Base-by-base conservation (phyloP, 2,113 vertebrate genomes). In the Noctilio leporinus region DNA sequence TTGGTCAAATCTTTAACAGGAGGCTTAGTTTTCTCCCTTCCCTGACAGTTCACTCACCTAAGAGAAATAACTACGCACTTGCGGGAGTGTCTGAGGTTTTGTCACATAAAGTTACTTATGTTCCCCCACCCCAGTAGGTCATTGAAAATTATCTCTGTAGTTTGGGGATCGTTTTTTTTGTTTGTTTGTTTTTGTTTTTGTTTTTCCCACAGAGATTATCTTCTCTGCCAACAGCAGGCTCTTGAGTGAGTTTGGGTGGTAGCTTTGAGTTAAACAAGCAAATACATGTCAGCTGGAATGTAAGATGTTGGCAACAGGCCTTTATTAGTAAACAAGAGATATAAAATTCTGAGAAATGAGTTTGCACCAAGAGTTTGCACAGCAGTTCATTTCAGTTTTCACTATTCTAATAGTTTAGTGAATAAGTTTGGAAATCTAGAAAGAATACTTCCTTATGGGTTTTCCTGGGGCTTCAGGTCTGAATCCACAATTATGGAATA, bases 241-340 rank as follows among this genome's bases (percentile, higher is more conserved):
- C 51, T n/a, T 19, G 47, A 70, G 40, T 93, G 40, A 51, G 22
- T 69, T 85, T 86, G 77, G 38, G 49, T 67, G 73, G 12, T 43
- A 20, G 10, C 20, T 62, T 70, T 91, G 47, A 73, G 73, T 43
- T 91, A 64, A 93, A 93, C 86, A 94, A 96, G 83, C 30, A 95
- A 95, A 91, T 76, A 73, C 59, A 53, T 53, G 85, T 89, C 19
- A 7, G 16, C 22, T 75, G 75, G 53, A 77, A 57, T 84, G 17
- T 89, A 40, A 80, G 55, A 62, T 35, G 10, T 59, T 59, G 40
- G 20, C 65, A 75, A 76, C 11, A 47, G 64, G 45, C 5, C 20
- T 90, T 95, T 70, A 51, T 72, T 91, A 80, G 72, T 72, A 88
- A 95, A 53, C 51, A 92, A 82, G 67, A 94, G 72, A 73, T 43